Evolutionary conservation across 2,888 invertebrate genomes (phyloP), one percentile per base, ranked within the genome.

Genomic region (Ornithoptera alexandrae): DNA sequence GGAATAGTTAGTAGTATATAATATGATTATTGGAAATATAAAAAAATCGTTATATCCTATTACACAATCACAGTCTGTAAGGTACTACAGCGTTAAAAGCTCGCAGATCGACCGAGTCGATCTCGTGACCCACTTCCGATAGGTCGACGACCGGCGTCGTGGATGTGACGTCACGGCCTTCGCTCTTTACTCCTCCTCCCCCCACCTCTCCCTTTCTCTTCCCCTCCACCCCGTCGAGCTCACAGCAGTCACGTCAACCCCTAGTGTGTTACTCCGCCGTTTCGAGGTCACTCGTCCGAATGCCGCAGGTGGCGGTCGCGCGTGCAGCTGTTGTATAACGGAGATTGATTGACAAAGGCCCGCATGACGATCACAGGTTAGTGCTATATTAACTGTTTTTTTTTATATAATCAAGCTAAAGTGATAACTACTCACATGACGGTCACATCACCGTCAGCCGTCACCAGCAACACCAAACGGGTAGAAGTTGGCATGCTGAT

Each of bases 281-380:
- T 79, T 83, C 87, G 90, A 91, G 90, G 90, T 90, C 90, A 92
- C 84, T 88, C 83, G 85, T 78, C 80, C 82, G 83, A 76, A 80
- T 75, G 74, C 78, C 82, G 82, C 73, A 71, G 79, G 66, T 82
- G 71, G 76, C 81, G 80, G 85, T 84, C 89, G 90, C 84, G 84
- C 76, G 74, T 72, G 63, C 71, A 73, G 72, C 74, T 74, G 76
- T 75, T 70, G 70, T 77, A 76, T 80, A 77, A 76, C 75, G 72
- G 68, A 73, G 68, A 72, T 75, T 74, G 78, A 74, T 70, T 70
- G 74, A 77, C 72, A 73, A 10, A 73, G 68, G 69, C 71, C 69
- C 74, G 74, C 75, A 91, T 91, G 91, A 91, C 91, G 71, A 84
- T 91, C 75, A 84, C 85, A 77, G 91, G 91, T 91, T 53, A 53